These are phyloP conservation scores for Hymenopus coronatus DNA, from an alignment of 2,888 invertebrate species.

Conservation along the genomic window DNA sequence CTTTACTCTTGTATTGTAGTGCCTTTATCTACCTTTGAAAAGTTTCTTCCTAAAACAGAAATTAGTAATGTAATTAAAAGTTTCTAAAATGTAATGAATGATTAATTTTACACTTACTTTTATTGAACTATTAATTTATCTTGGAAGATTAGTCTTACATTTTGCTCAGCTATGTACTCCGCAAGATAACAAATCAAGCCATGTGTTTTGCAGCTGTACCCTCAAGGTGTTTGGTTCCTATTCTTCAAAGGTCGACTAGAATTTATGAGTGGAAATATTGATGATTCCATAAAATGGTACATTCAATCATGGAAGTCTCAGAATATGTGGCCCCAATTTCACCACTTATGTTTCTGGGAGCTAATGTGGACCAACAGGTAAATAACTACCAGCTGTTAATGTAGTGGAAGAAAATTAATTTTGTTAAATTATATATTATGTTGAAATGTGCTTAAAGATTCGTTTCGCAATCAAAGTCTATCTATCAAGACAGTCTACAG, in stretches of 20 bases:
- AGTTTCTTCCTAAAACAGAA: neutral
- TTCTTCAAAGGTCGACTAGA: slow-evolving; percentile 87
- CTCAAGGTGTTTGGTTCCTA: slow-evolving; percentile 85
- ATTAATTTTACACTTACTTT: neutral
- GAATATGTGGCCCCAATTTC: slow-evolving; percentile 84
- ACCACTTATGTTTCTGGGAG: slow-evolving; percentile 93
- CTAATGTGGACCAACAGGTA: slow-evolving; percentile 86
- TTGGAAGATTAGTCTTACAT: neutral
- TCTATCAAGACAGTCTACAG: no score
- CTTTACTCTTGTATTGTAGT: neutral
- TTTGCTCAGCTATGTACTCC: neutral
- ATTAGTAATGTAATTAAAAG: neutral
- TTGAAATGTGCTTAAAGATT: no score
- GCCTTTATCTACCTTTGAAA: neutral
- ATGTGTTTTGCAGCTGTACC: slow-evolving; percentile 56
- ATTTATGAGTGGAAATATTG: slow-evolving; percentile 74
- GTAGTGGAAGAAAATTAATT: no score
- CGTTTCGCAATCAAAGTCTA: no score
- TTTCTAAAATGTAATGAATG: no score
- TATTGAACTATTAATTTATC: no score
- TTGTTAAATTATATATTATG: no score
- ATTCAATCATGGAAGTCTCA: slow-evolving; percentile 79
- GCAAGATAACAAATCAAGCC: no score
- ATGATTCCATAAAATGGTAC: slow-evolving; percentile 71
- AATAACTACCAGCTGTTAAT: slow-evolving; percentile 36